phyloP scores from a whole-genome alignment of 2,888 invertebrate species.

The Steinernema hermaphroditum region DNA sequence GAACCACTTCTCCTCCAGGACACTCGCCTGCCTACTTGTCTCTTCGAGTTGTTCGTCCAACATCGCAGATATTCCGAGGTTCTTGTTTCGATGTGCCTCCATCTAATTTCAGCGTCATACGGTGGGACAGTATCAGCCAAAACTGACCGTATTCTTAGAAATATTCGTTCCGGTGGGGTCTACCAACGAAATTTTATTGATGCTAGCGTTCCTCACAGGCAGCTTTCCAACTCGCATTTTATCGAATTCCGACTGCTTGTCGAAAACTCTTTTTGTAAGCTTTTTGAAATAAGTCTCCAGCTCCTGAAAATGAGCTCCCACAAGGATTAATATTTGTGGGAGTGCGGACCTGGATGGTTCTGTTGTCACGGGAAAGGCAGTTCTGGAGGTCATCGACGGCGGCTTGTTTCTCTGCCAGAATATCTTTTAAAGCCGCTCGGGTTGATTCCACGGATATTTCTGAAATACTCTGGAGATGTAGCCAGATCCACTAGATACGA shows the following conservation, averaged over 20 bases:
- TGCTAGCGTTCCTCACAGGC: not conserved
- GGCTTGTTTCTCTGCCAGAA: not conserved
- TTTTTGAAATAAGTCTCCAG: constrained; percentile 11
- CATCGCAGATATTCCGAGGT: not conserved
- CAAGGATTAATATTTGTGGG: not conserved
- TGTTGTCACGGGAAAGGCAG: not conserved
- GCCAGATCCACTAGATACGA: not conserved
- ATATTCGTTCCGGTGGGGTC: not conserved
- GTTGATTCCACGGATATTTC: not conserved
- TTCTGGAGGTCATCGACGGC: not conserved
- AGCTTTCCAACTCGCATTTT: constrained; percentile 13
- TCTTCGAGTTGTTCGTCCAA: not conserved
- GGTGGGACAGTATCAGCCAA: too few species aligned
- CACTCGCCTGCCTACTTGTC: not conserved
- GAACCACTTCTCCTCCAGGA: not conserved
- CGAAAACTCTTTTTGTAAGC: constrained; percentile 4
- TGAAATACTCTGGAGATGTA: not conserved
- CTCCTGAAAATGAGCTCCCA: not conserved
- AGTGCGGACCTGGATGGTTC: not conserved
- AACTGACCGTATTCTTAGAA: too few species aligned
- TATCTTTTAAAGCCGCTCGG: not conserved
- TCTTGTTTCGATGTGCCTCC: not conserved
- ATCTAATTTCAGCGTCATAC: too few species aligned
- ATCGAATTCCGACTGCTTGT: constrained; percentile 2
- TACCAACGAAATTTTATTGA: not conserved